Conservation (phyloP, 2,797 vertebrate species). For the Hapalemur alaotrensis region DNA sequence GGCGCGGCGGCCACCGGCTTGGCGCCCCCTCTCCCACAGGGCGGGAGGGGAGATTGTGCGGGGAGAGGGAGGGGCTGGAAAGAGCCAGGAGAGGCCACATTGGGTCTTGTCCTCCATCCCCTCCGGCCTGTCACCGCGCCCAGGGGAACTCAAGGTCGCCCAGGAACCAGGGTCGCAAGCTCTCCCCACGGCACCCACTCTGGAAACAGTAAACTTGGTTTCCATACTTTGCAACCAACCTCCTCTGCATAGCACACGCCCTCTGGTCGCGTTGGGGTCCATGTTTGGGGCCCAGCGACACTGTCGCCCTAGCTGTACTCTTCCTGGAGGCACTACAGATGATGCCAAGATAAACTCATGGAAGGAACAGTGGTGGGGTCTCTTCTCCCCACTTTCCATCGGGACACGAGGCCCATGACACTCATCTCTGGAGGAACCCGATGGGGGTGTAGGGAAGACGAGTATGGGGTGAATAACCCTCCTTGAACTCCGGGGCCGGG, state of each 20-base stretch:
- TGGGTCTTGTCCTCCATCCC: constrained; percentile 47
- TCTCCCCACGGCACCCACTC: neutral
- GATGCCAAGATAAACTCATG: neutral
- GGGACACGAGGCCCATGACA: neutral
- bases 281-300: neutral
- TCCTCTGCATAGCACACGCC: neutral
- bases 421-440: neutral
- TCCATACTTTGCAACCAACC: neutral
- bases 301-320: neutral
- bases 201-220: neutral
- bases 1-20: constrained; percentile 45
- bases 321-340: neutral
- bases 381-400: neutral
- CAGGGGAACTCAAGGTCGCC: neutral
- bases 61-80: constrained; percentile 27
- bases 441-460: neutral
- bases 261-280: neutral
- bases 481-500: neutral
- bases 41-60: constrained; percentile 28
- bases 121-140: neutral
- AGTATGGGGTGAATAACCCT: neutral
- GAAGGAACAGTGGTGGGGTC: neutral
- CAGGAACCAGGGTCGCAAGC: neutral
- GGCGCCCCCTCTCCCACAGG: constrained; percentile 35
- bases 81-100: constrained; percentile 14